Conservation (phyloP, 2,888 invertebrate species). For the Dryocosmus kuriphilus region DNA sequence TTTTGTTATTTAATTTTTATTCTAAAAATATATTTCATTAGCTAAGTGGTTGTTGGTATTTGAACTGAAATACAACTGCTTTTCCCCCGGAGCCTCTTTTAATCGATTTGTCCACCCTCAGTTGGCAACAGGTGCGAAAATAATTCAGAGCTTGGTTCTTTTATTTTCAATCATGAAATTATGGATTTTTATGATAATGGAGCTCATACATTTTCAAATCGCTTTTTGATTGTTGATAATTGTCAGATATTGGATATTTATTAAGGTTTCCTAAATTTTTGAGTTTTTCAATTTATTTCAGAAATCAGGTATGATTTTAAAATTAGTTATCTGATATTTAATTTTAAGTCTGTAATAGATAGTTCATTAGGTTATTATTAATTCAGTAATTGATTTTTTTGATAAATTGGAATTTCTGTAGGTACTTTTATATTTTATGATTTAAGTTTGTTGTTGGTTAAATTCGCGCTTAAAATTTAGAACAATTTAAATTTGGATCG, state of each 20-base stretch:
- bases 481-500: no score
- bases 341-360: no score
- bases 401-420: no score
- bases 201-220: not conserved
- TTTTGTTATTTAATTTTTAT: not conserved
- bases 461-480: no score
- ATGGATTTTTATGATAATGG: not conserved
- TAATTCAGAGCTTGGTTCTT: conserved; percentile 7
- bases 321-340: not conserved
- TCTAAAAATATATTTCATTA: not conserved
- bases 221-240: not conserved
- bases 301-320: not conserved
- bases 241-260: no score
- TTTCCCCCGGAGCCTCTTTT: conserved; percentile 16
- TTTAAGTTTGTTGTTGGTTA: no score
- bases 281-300: no score
- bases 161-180: not conserved
- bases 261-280: no score
- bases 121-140: conserved; percentile 30
- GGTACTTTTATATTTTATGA: no score
- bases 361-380: no score
- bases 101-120: conserved; percentile 18
- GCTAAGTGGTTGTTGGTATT: not conserved
- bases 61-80: not conserved
- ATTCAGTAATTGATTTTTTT: no score